Conservation (phyloP, 2,888 invertebrate species). For the Blera fallax region DNA sequence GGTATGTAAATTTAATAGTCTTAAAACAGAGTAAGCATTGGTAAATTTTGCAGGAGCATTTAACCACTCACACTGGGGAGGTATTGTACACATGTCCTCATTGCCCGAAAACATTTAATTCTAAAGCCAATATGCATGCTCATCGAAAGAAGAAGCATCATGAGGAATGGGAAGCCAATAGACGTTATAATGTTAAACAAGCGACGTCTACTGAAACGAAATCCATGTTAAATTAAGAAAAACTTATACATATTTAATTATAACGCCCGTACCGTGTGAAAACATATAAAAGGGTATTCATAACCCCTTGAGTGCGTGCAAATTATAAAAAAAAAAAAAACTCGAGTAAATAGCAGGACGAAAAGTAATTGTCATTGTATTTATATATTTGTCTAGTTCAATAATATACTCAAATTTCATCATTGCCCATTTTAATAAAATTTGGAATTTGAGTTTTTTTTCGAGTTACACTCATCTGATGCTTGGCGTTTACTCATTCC, state of each 20-base stretch:
- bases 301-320: too few species aligned
- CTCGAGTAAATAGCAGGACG: too few species aligned
- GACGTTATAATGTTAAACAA: conserved; percentile 47
- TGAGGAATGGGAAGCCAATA: conserved; percentile 75
- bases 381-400: too few species aligned
- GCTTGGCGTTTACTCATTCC: too few species aligned
- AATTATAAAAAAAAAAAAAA: too few species aligned
- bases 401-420: too few species aligned
- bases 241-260: not conserved
- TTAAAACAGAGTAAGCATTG: not conserved
- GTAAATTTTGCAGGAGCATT: conserved; percentile 74
- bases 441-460: too few species aligned
- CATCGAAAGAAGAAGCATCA: conserved; percentile 77
- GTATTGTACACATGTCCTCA: conserved; percentile 76
- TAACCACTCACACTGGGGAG: conserved; percentile 76
- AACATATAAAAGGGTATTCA: too few species aligned
- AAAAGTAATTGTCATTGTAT: too few species aligned
- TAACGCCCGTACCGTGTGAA: too few species aligned
- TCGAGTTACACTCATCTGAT: too few species aligned
- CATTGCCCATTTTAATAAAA: too few species aligned
- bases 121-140: conserved; percentile 77
- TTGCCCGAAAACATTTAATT: conserved; percentile 76
- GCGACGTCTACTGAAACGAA: not conserved
- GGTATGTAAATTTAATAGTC: not conserved
- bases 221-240: not conserved